A percentile compares a stretch with the other conserved stretches of the same genome.
Conservation (phyloP, 2,797 vertebrate genomes). For the Glossophaga mutica region DNA sequence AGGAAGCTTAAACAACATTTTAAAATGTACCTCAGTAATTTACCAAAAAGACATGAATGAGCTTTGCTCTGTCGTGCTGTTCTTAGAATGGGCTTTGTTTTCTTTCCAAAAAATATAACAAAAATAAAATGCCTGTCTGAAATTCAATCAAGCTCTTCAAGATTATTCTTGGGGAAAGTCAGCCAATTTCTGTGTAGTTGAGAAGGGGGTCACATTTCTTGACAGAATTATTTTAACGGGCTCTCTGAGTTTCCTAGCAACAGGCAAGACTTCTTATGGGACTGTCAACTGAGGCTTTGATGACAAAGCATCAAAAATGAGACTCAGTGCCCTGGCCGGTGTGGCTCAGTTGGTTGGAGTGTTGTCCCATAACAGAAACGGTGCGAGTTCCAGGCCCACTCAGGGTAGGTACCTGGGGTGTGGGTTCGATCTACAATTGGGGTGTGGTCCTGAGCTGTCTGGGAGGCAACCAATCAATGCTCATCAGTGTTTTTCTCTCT, state of each 20-base stretch:
- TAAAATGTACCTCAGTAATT: not conserved
- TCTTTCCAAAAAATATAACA: not conserved
- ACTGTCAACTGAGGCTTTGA: not conserved
- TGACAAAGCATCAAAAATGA: not conserved
- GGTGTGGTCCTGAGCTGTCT: not conserved
- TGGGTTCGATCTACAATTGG: not conserved
- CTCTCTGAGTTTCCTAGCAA: not conserved
- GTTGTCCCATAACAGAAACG: not conserved
- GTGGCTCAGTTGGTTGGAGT: not conserved
- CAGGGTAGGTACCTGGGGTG: not conserved
- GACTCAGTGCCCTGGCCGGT: not conserved
- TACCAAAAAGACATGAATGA: not conserved
- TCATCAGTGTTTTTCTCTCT: too few species aligned
- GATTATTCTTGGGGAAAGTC: not conserved
- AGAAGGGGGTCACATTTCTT: not conserved
- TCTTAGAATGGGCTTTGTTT: slow-evolving; percentile 2
- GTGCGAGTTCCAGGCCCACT: not conserved
- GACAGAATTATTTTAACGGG: not conserved
- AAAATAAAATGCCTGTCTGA: slow-evolving; percentile 15
- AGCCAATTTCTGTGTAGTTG: not conserved
- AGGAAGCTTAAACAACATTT: not conserved
- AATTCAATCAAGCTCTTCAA: not conserved
- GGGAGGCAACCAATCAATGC: too few species aligned
- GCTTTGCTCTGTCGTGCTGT: not conserved
- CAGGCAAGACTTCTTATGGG: not conserved